phyloP scores from a whole-genome alignment of 2,888 invertebrate species.

The Rotaria socialis region DNA sequence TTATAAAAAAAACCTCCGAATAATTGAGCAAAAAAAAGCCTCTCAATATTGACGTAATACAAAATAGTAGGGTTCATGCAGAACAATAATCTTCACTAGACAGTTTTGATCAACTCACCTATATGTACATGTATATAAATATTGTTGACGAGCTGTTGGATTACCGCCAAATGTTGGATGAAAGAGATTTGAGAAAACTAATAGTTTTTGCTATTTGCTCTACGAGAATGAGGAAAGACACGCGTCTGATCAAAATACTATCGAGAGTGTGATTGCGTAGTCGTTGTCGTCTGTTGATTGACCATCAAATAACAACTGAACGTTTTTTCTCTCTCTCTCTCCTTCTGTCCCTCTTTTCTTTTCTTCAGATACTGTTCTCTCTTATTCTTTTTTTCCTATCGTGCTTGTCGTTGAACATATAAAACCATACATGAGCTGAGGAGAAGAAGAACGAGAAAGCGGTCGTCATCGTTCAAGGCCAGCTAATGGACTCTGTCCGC shows the following conservation, averaged over 20 bases:
- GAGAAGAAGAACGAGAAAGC: conserved; percentile 6
- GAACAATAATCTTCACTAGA: too few species aligned
- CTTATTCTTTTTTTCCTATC: neutral
- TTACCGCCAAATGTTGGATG: neutral
- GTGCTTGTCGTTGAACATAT: conserved; percentile 26
- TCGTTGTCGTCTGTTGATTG: neutral
- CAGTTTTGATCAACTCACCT: too few species aligned
- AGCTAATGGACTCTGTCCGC: conserved; percentile 15
- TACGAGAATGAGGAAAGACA: neutral
- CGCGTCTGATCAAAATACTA: neutral
- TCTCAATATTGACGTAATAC: too few species aligned
- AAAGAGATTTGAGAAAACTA: neutral
- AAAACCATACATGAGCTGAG: neutral
- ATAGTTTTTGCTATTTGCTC: neutral
- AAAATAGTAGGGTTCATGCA: too few species aligned
- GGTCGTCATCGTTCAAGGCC: conserved; percentile 26
- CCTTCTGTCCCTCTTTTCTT: neutral
- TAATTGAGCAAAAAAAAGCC: too few species aligned
- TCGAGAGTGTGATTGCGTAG: neutral
- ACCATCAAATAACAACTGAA: conserved; percentile 11
- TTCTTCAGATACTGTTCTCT: neutral
- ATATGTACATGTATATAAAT: too few species aligned
- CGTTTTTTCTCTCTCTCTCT: neutral
- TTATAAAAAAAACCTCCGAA: too few species aligned
- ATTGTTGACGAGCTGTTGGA: neutral